Conservation (phyloP, 2,888 invertebrate species). For the Graphium colonna region DNA sequence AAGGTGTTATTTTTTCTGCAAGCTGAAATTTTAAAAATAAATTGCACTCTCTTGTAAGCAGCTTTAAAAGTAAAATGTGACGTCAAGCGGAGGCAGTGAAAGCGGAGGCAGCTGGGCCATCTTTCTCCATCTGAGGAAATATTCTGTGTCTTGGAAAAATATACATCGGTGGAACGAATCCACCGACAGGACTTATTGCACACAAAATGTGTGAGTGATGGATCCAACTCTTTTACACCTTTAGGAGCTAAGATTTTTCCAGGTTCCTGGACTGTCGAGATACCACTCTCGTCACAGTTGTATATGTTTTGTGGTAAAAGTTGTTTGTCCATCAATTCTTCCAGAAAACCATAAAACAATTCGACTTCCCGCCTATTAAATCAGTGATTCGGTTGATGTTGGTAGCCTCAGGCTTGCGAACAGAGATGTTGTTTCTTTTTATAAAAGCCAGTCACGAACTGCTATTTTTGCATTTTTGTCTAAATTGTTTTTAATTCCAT, state of each 20-base stretch:
- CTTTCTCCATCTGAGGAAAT: too few relatives aligned
- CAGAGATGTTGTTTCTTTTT: slow-evolving; percentile 27
- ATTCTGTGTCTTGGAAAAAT: too few relatives aligned
- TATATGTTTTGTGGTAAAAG: too few relatives aligned
- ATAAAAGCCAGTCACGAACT: slow-evolving; percentile 35
- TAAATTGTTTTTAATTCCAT: slow-evolving; percentile 26
- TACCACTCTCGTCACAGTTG: too few relatives aligned
- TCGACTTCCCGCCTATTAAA: not conserved
- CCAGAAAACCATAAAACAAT: too few relatives aligned
- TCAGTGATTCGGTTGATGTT: too few relatives aligned
- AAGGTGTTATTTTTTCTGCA: too few relatives aligned
- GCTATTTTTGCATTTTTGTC: slow-evolving; percentile 31
- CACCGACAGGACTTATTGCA: slow-evolving; percentile 48
- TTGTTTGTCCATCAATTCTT: not conserved
- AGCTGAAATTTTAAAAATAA: slow-evolving; percentile 36
- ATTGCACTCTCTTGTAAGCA: slow-evolving; percentile 35
- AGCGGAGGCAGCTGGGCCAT: slow-evolving; percentile 30
- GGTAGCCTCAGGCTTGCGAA: too few relatives aligned
- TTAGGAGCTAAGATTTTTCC: too few relatives aligned
- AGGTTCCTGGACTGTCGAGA: not conserved
- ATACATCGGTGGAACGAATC: too few relatives aligned
- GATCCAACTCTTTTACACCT: slow-evolving; percentile 43
- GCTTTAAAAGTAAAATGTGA: slow-evolving; percentile 30
- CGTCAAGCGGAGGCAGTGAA: slow-evolving; percentile 33
- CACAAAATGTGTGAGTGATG: slow-evolving; percentile 51